phyloP scores from a whole-genome alignment of 2,797 vertebrate species.

The Acropternis orthonyx region DNA sequence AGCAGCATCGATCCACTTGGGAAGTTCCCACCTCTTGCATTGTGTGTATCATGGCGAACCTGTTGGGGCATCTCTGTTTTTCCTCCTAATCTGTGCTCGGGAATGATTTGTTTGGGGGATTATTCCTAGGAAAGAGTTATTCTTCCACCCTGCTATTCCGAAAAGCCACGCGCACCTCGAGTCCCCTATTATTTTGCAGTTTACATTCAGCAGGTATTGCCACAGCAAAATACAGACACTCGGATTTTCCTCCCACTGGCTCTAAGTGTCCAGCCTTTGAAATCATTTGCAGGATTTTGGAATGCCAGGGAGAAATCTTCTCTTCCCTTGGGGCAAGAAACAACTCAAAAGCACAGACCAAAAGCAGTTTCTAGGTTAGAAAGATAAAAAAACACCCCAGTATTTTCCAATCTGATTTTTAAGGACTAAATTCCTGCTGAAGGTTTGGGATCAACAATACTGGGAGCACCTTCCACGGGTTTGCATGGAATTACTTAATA shows the following conservation, averaged over 20 bases:
- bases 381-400: background rate
- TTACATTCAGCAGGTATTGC: background rate
- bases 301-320: accelerated
- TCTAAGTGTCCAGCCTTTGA: background rate
- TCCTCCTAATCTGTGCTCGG: background rate
- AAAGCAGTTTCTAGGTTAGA: background rate
- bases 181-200: constrained; percentile 3
- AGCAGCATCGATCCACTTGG: accelerated
- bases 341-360: background rate
- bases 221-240: background rate
- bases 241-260: background rate
- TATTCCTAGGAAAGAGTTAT: background rate
- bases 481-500: background rate
- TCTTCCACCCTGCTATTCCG: background rate
- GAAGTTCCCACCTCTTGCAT: background rate
- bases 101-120: background rate
- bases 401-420: background rate
- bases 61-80: background rate
- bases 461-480: background rate
- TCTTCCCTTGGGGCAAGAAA: background rate
- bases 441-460: background rate
- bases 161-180: background rate
- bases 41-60: accelerated
- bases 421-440: background rate
- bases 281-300: background rate